phyloP scores from a whole-genome alignment of 1,140 invertebrate species.

The Drosophila hydei region DNA sequence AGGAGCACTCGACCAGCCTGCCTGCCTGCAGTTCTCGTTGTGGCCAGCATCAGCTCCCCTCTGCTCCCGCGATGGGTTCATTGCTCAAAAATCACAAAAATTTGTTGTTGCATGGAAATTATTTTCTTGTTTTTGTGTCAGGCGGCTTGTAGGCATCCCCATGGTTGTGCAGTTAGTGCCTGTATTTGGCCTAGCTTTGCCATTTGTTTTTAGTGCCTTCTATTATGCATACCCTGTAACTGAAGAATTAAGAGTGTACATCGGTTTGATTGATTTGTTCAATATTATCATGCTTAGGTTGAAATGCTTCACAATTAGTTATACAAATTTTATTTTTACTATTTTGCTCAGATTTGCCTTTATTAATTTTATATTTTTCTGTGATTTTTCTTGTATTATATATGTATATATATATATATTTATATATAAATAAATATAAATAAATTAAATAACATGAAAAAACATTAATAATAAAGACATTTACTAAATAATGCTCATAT shows the following conservation, averaged over 20 bases:
- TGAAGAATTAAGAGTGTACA: not conserved
- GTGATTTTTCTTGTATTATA: no score
- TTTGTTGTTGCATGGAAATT: conserved; percentile 51
- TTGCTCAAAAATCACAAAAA: conserved; percentile 59
- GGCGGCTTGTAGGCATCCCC: conserved; percentile 21
- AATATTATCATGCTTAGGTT: no score
- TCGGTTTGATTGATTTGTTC: not conserved
- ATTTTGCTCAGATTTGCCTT: no score
- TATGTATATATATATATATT: no score
- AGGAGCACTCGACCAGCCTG: not conserved
- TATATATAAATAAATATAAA: no score
- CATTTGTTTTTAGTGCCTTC: conserved; percentile 73
- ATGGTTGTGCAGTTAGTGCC: conserved; percentile 18
- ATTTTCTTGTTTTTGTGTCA: conserved; percentile 55
- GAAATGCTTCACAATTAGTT: no score
- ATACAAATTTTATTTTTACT: no score
- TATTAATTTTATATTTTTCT: no score
- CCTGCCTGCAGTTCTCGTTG: not conserved
- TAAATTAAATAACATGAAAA: no score
- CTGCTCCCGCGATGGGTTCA: conserved; percentile 23
- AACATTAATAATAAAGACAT: no score
- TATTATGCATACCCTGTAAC: conserved; percentile 29
- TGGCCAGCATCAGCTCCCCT: not conserved
- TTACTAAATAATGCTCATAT: no score
- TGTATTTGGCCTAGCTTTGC: conserved; percentile 45